Evolutionary conservation across 2,888 invertebrate genomes (phyloP).

Genomic region (Leucophora obtusa): DNA sequence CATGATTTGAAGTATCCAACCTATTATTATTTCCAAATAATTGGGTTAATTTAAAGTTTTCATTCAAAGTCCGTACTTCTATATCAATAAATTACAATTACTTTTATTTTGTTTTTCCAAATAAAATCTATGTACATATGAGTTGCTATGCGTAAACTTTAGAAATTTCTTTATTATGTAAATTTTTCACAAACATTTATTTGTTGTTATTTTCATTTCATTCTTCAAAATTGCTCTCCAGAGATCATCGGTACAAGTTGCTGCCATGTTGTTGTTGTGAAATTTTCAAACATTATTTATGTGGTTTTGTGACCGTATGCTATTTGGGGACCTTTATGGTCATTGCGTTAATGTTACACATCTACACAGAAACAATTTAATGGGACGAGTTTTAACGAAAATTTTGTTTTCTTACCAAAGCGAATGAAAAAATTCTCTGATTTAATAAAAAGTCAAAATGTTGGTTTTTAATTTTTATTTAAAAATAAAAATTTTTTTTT

Average conservation of each 20-base stretch:
- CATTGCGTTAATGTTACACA: neutral
- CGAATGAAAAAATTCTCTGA: too few species aligned
- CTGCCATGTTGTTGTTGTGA: constrained; percentile 28
- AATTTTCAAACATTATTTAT: constrained; percentile 27
- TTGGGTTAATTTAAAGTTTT: too few species aligned
- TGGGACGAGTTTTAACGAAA: too few species aligned
- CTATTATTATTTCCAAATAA: too few species aligned
- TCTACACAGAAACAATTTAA: too few species aligned
- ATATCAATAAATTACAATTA: neutral
- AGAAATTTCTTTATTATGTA: neutral
- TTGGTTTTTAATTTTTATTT: too few species aligned
- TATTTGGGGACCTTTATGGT: constrained; percentile 6
- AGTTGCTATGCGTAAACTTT: neutral
- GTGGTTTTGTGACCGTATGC: constrained; percentile 13
- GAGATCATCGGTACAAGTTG: constrained; percentile 41
- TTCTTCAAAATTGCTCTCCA: constrained; percentile 50
- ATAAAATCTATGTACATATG: neutral
- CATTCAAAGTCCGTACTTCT: neutral
- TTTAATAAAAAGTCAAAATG: too few species aligned
- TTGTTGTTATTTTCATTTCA: constrained; percentile 17
- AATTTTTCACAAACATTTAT: neutral
- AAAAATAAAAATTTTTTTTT: too few species aligned
- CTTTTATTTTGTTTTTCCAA: neutral
- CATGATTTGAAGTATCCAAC: too few species aligned
- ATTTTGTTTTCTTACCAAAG: too few species aligned